Percentiles rank a stretch among this genome's conserved stretches.
These are phyloP conservation scores for Halictus quadricinctus DNA, from an alignment of 2,888 invertebrate genomes.

Conservation along the genomic window DNA sequence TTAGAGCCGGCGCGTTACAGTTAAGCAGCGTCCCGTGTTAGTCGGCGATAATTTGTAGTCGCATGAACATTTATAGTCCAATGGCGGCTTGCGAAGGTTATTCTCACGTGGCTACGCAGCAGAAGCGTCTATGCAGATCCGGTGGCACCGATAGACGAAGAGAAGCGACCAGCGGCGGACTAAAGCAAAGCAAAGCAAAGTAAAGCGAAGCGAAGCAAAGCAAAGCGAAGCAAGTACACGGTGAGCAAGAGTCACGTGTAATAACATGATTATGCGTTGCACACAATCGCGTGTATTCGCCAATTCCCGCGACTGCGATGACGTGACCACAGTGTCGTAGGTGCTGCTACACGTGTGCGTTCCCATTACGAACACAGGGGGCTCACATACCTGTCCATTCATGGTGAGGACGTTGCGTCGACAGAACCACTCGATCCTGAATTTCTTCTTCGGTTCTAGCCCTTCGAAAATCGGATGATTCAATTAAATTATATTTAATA, in stretches of 20 bases:
- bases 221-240: neutral
- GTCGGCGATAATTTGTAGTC: neutral
- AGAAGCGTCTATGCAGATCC: slow-evolving; percentile 11
- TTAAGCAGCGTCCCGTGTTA: neutral
- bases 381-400: slow-evolving; percentile 72
- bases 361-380: slow-evolving; percentile 50
- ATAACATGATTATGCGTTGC: slow-evolving; percentile 41
- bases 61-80: neutral
- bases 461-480: neutral
- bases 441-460: slow-evolving; percentile 1
- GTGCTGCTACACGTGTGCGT: slow-evolving; percentile 49
- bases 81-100: neutral
- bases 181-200: neutral
- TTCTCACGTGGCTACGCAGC: neutral
- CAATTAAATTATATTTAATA: no score
- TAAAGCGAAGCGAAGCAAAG: no score
- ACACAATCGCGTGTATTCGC: slow-evolving; percentile 36
- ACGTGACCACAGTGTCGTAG: slow-evolving; percentile 44
- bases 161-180: neutral
- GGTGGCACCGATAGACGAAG: slow-evolving; percentile 25
- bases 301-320: slow-evolving; percentile 39
- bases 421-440: slow-evolving; percentile 11
- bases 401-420: slow-evolving; percentile 66
- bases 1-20: neutral
- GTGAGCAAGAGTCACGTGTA: slow-evolving; percentile 30